Percentiles rank a stretch among this genome's conserved stretches.
Conservation (phyloP, 1,140 invertebrate genomes). For the Drosophila seguyi region DNA sequence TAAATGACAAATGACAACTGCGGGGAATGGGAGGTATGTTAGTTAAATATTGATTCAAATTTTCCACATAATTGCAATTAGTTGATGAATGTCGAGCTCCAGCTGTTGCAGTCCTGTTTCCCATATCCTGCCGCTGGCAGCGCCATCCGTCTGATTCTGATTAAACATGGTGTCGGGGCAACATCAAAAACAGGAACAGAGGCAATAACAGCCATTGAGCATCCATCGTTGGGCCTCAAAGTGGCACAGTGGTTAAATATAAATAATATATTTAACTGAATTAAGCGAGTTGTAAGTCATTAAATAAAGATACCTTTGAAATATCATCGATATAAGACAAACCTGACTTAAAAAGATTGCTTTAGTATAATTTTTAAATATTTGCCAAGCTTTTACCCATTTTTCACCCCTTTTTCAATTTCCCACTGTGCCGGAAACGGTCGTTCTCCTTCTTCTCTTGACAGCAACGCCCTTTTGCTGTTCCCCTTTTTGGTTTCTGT, state of each 20-base stretch:
- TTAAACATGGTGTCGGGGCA: constrained; percentile 52
- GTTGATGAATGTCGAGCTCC: constrained; percentile 59
- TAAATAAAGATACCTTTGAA: too few species aligned
- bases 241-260: constrained; percentile 15
- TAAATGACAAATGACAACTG: constrained; percentile 56
- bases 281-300: background rate
- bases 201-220: constrained; percentile 38
- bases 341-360: too few species aligned
- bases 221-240: background rate
- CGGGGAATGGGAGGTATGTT: constrained; percentile 24
- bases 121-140: constrained; percentile 30
- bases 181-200: constrained; percentile 42
- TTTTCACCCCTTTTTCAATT: background rate
- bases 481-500: constrained; percentile 40
- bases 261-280: background rate
- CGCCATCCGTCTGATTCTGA: constrained; percentile 40
- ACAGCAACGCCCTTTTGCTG: constrained; percentile 66
- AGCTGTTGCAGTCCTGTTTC: constrained; percentile 48
- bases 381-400: background rate
- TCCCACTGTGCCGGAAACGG: constrained; percentile 31
- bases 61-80: constrained; percentile 79
- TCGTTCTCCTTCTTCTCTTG: constrained; percentile 18
- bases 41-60: constrained; percentile 75
- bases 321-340: background rate
- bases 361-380: constrained; percentile 7